Evolutionary conservation across 2,113 vertebrate genomes (phyloP), one percentile per base, ranked within the genome.

Genomic region (Campylorhamphus procurvoides): DNA sequence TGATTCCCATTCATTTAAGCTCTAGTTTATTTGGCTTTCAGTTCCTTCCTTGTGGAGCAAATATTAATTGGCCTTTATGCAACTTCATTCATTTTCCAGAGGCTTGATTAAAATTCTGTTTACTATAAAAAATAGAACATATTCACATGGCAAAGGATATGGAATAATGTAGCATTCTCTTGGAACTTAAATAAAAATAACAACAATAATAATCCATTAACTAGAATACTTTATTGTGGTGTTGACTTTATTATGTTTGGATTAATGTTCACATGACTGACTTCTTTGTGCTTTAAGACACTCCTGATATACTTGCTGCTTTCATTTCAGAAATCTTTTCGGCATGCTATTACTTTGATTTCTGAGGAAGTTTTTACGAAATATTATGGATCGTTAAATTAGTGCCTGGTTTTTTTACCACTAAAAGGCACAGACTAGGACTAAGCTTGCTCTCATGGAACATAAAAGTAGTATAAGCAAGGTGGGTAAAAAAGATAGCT

Each of bases 371-470:
- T 64, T 93, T 90, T 90, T 77, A 74, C 50, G 66, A 96, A 96
- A 90, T 94, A 96, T 74, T 94, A 89, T 29, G 79, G 55, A 84
- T 80, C 87, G 86, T 88, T 91, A 92, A 94, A 95, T 96, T 95
- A 96, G 63, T 71, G 79, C 29, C 83, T 88, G 68, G 1, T 87
- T 90, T 59, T 89, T 96, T 91, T 74, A 84, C 74, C 84, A 91
- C 37, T 74, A 90, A 94, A 86, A 77, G 68, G 44, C 68, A 91
- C 39, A 60, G 64, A 67, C 18, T 90, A 82, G 76, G 93, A 97
- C 79, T 93, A 92, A 88, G 84, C 63, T 71, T 94, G 75, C 72
- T 86, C 93, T 94, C 56, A 50, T 42, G 64, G 59, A 94, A 86
- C 72, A 94, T 95, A 94, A 95, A 94, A 86, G 68, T 68, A 95